Percentiles rank a stretch among this genome's conserved stretches.
Conservation (phyloP, 2,888 invertebrate species). For the Synergus laeviventris region DNA sequence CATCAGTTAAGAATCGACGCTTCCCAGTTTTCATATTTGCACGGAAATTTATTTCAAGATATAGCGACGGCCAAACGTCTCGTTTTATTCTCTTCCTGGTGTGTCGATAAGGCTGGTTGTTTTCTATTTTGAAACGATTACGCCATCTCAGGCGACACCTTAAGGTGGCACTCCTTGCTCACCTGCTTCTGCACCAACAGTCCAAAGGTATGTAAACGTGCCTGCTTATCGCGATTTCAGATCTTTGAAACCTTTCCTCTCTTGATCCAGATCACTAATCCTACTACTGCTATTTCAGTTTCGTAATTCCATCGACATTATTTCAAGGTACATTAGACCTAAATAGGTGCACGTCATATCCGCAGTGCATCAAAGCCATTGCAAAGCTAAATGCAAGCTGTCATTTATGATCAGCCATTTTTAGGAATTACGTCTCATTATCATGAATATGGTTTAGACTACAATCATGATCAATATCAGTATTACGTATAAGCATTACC, state of each 20-base stretch:
- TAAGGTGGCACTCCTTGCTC: slow-evolving; percentile 36
- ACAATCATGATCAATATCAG: no score
- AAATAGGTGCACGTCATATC: neutral
- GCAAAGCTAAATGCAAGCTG: no score
- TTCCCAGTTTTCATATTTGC: slow-evolving; percentile 23
- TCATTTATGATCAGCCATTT: no score
- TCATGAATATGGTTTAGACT: no score
- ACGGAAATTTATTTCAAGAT: slow-evolving; percentile 23
- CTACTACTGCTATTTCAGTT: slow-evolving; percentile 24
- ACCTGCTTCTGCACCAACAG: slow-evolving; percentile 33
- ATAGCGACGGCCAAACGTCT: slow-evolving; percentile 9
- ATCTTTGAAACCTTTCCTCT: slow-evolving; percentile 33
- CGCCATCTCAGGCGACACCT: slow-evolving; percentile 36
- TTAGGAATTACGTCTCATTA: no score
- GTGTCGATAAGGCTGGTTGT: slow-evolving; percentile 33
- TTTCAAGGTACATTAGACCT: neutral
- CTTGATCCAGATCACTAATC: slow-evolving; percentile 34
- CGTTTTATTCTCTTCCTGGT: slow-evolving; percentile 36
- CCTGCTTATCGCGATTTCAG: slow-evolving; percentile 26
- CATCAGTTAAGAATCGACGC: neutral
- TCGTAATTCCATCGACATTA: neutral
- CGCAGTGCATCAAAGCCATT: no score
- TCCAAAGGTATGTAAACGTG: slow-evolving; percentile 36
- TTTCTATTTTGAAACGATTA: slow-evolving; percentile 36
- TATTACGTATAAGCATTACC: no score